These are phyloP conservation scores for Pollimyrus isidori DNA, from an alignment of 2,113 vertebrate genomes.

Conservation along the genomic window DNA sequence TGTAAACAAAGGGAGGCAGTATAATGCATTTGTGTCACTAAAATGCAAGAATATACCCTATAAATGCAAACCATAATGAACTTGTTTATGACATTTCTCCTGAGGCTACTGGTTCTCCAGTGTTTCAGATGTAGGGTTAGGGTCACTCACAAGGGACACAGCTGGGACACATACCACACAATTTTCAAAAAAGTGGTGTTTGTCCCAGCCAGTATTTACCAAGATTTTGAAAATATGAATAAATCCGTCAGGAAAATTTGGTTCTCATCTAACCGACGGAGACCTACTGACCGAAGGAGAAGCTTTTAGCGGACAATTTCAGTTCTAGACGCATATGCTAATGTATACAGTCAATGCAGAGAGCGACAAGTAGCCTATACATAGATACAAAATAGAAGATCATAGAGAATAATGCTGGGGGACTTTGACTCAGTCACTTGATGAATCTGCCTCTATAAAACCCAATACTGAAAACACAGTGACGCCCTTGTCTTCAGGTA, in stretches of 20 bases:
- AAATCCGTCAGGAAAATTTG: not conserved
- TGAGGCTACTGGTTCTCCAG: not conserved
- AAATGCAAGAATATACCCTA: not conserved
- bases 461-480: not conserved
- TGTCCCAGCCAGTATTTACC: not conserved
- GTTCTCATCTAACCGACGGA: not conserved
- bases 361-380: not conserved
- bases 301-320: not conserved
- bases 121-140: not conserved
- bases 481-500: not conserved
- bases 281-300: not conserved
- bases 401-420: not conserved
- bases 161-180: not conserved
- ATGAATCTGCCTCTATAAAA: not conserved
- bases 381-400: not conserved
- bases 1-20: conserved; percentile 13
- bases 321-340: not conserved
- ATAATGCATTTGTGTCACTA: not conserved
- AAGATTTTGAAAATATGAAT: not conserved
- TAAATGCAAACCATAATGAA: not conserved
- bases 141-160: not conserved
- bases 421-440: not conserved
- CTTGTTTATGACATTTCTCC: not conserved
- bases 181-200: not conserved
- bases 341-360: not conserved